These are phyloP conservation scores for Euphydryas editha DNA, from an alignment of 2,888 invertebrate species.

Conservation along the genomic window DNA sequence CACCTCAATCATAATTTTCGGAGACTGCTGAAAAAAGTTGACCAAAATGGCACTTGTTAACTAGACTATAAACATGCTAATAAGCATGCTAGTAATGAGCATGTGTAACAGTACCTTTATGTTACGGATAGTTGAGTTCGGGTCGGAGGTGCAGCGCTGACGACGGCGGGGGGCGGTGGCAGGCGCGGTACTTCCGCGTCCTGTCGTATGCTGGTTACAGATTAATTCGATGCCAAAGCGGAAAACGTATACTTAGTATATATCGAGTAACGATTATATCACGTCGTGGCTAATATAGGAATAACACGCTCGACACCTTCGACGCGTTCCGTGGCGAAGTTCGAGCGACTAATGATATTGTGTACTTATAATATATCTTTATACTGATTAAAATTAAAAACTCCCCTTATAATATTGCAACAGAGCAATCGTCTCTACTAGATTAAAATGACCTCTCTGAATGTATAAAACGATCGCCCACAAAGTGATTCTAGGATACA, in stretches of 20 bases:
- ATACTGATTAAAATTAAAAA: conserved; percentile 73
- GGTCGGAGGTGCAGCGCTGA: conserved; percentile 48
- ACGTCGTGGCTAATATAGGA: conserved; percentile 74
- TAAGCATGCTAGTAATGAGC: too few relatives aligned
- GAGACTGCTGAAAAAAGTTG: too few relatives aligned
- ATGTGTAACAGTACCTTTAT: too few relatives aligned
- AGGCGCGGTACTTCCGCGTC: conserved; percentile 44
- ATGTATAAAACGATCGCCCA: conserved; percentile 83
- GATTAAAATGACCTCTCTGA: conserved; percentile 77
- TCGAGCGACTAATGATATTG: conserved; percentile 57
- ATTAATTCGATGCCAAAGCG: conserved; percentile 79
- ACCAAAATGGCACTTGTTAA: too few relatives aligned
- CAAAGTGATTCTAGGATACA: conserved; percentile 95
- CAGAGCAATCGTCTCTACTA: conserved; percentile 76
- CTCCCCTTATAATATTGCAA: conserved; percentile 74
- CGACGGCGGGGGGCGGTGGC: conserved; percentile 48
- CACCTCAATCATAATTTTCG: too few relatives aligned
- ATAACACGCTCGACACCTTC: conserved; percentile 59
- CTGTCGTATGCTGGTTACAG: conserved; percentile 63
- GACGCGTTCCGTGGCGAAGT: conserved; percentile 51
- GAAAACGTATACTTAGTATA: conserved; percentile 78
- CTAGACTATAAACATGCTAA: too few relatives aligned
- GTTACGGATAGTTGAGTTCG: conserved; percentile 44
- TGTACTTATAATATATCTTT: conserved; percentile 70
- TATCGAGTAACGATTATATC: conserved; percentile 75